Percentiles rank a stretch among this genome's conserved stretches.
Evolutionary conservation across 1,140 invertebrate genomes (phyloP).

Genomic region (Caenorhabditis briggsae): DNA sequence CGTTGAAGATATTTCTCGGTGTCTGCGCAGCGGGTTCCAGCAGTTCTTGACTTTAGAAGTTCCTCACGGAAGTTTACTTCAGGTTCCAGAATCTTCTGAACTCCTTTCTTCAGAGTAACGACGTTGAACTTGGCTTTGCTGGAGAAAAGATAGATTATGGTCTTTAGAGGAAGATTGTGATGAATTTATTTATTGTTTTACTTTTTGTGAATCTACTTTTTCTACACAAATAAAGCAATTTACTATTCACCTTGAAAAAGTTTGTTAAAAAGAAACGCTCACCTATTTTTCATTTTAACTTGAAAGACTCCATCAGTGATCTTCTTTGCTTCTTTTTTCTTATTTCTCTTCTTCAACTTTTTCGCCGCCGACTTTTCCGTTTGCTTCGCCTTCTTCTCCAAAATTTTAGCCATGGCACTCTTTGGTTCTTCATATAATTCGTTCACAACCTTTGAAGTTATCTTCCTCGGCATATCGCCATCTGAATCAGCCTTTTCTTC

Average conservation of each 20-base stretch:
- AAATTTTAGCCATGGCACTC: background rate
- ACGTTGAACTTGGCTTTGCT: constrained; percentile 38
- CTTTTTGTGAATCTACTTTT: too few species aligned
- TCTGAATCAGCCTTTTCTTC: background rate
- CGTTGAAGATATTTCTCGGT: background rate
- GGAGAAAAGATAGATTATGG: background rate
- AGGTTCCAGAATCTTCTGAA: constrained; percentile 31
- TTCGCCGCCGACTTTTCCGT: background rate
- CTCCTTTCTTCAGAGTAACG: background rate
- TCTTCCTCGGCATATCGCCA: constrained; percentile 14
- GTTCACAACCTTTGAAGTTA: background rate
- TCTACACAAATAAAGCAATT: too few species aligned
- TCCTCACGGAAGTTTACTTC: constrained; percentile 40
- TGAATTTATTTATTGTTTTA: too few species aligned
- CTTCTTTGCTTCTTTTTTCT: constrained; percentile 29
- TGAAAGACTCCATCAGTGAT: constrained; percentile 17
- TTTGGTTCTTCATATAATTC: background rate
- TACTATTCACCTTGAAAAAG: too few species aligned
- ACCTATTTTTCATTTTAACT: constrained; percentile 48
- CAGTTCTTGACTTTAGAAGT: constrained; percentile 39
- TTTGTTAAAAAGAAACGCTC: background rate
- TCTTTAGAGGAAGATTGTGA: background rate
- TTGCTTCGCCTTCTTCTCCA: constrained; percentile 16
- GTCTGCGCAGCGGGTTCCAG: constrained; percentile 11
- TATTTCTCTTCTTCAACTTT: constrained; percentile 45